phyloP scores from a whole-genome alignment of 1,140 invertebrate species.

The Condylostylus longicornis region DNA sequence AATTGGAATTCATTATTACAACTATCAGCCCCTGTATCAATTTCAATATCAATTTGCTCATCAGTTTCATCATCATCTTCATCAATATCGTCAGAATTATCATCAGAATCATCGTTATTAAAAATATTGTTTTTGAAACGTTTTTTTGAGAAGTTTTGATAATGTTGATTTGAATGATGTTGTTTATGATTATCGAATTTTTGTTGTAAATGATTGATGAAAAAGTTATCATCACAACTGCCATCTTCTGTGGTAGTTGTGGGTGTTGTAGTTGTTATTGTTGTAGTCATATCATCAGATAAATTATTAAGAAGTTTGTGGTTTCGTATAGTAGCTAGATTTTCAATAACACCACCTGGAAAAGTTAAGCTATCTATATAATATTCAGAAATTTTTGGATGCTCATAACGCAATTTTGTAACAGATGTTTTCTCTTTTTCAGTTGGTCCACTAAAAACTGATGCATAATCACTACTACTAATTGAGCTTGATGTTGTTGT shows the following conservation, averaged over 20 bases:
- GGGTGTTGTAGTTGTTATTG: background rate
- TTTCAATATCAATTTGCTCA: constrained; percentile 1
- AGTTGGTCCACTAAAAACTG: constrained; percentile 27
- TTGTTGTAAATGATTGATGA: background rate
- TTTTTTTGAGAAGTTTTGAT: too few relatives aligned
- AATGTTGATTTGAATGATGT: too few relatives aligned
- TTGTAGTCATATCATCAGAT: background rate
- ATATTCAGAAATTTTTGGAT: constrained; percentile 29
- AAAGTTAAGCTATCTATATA: constrained; percentile 20
- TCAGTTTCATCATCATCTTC: constrained; percentile 2
- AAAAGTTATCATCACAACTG: background rate
- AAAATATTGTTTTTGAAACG: too few relatives aligned
- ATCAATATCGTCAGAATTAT: constrained; percentile 6
- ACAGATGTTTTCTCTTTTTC: constrained; percentile 1
- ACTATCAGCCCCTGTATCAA: too few relatives aligned
- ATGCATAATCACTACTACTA: constrained; percentile 31
- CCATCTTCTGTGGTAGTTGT: too few relatives aligned
- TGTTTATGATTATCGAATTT: too few relatives aligned
- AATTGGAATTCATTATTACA: too few relatives aligned
- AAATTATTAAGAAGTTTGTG: background rate
- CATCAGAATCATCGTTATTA: constrained; percentile 14
- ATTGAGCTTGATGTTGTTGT: constrained; percentile 17
- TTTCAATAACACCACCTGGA: background rate
- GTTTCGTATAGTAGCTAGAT: too few relatives aligned
- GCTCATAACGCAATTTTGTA: constrained; percentile 24